Percentiles rank a stretch among this genome's conserved stretches.
These are phyloP conservation scores for Atta cephalotes DNA, from an alignment of 1,140 invertebrate species.

Conservation along the genomic window DNA sequence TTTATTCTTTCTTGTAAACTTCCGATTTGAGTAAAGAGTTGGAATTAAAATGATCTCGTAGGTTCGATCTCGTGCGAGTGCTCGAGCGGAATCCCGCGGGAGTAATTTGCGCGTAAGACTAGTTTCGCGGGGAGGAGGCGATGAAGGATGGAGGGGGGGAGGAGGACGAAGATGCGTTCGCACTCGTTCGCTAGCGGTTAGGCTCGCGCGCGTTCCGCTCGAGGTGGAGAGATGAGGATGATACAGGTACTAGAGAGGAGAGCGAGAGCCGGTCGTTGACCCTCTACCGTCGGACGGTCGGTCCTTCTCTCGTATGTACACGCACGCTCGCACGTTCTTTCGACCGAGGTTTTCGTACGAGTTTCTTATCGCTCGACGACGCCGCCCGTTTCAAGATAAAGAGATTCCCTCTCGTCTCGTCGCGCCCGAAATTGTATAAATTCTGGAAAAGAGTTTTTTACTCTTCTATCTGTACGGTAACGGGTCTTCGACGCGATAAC, in stretches of 20 bases:
- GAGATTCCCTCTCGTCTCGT: neutral
- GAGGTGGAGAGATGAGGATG: conserved; percentile 68
- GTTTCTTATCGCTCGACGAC: conserved; percentile 64
- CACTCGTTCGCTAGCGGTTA: conserved; percentile 66
- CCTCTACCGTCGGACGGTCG: conserved; percentile 40
- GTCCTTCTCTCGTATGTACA: conserved; percentile 50
- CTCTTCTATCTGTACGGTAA: neutral
- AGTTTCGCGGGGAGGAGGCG: conserved; percentile 53
- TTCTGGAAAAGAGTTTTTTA: neutral
- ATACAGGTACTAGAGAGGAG: conserved; percentile 75
- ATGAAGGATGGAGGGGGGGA: neutral
- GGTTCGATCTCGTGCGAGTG: conserved; percentile 8
- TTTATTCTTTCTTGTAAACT: neutral
- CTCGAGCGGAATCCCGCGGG: conserved; percentile 56
- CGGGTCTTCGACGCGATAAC: neutral
- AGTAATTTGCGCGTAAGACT: conserved; percentile 73
- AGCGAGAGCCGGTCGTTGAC: conserved; percentile 67
- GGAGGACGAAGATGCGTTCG: conserved; percentile 48
- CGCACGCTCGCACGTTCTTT: conserved; percentile 62
- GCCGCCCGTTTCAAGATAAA: conserved; percentile 9
- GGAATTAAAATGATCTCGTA: neutral
- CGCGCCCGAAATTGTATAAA: neutral
- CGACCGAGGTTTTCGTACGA: conserved; percentile 69
- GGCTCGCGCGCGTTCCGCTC: conserved; percentile 55
- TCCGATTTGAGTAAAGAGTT: neutral